A percentile compares a stretch with the other conserved stretches of the same genome.
Evolutionary conservation across 2,888 invertebrate species (phyloP).

Genomic region (Xestia xanthographa): DNA sequence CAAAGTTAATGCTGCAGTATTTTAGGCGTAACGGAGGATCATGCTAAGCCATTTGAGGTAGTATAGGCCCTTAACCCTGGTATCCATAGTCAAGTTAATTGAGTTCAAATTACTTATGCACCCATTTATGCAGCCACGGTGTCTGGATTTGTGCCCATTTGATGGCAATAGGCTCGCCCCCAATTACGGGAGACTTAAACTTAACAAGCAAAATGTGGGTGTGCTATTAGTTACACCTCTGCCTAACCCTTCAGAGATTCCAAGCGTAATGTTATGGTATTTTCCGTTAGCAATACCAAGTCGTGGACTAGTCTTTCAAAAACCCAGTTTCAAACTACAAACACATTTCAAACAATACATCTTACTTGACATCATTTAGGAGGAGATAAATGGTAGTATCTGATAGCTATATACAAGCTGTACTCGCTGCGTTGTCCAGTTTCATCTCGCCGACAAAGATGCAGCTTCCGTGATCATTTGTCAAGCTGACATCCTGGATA

Average conservation of each 20-base stretch:
- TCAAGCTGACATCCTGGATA: slow-evolving; percentile 56
- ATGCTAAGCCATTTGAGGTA: too few relatives aligned
- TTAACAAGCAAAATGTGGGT: background rate
- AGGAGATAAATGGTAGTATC: slow-evolving; percentile 57
- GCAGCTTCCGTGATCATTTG: slow-evolving; percentile 56
- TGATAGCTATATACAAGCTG: slow-evolving; percentile 32
- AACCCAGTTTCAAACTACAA: background rate
- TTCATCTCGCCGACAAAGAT: slow-evolving; percentile 64
- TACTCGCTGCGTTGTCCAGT: slow-evolving; percentile 51
- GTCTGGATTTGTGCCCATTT: too few relatives aligned
- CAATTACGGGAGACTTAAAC: background rate
- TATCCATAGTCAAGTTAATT: too few relatives aligned
- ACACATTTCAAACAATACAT: slow-evolving; percentile 44
- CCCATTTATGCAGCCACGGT: too few relatives aligned
- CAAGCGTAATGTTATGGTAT: background rate
- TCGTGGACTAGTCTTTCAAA: background rate
- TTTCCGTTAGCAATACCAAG: background rate
- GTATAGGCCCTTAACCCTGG: too few relatives aligned
- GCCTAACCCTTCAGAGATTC: background rate
- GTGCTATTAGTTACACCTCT: background rate
- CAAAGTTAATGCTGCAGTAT: too few relatives aligned
- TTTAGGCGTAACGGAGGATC: too few relatives aligned
- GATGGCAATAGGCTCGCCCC: too few relatives aligned
- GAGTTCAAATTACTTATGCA: too few relatives aligned
- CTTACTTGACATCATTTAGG: slow-evolving; percentile 56